Conservation (phyloP, 2,888 invertebrate genomes). For the Drosophila niveifrons region DNA sequence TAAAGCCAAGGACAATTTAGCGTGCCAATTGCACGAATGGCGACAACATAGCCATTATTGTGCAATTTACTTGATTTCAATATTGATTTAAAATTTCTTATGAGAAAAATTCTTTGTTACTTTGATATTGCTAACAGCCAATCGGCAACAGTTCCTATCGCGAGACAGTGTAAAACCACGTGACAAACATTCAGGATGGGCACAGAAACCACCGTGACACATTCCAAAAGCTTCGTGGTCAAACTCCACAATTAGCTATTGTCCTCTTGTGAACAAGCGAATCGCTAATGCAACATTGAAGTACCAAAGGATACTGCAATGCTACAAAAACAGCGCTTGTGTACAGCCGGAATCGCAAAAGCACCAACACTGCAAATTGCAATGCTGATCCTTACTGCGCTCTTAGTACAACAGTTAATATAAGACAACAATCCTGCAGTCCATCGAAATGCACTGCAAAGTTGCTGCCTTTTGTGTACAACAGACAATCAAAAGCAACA, state of each 20-base stretch:
- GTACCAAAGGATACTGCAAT: too few relatives aligned
- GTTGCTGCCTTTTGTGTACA: constrained; percentile 6
- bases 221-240: too few relatives aligned
- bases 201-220: background rate
- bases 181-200: background rate
- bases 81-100: background rate
- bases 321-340: too few relatives aligned
- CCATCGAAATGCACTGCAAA: background rate
- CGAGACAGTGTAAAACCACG: constrained; percentile 3
- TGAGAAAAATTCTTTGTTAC: constrained; percentile 21
- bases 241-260: too few relatives aligned
- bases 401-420: too few relatives aligned
- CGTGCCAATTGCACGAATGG: constrained; percentile 82
- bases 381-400: background rate
- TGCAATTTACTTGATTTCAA: constrained; percentile 50
- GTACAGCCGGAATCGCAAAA: too few relatives aligned
- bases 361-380: too few relatives aligned
- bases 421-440: constrained; percentile 1
- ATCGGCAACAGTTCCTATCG: constrained; percentile 44
- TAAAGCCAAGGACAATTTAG: constrained; percentile 37
- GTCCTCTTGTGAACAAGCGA: background rate
- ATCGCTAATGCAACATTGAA: too few relatives aligned
- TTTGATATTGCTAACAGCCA: constrained; percentile 42
- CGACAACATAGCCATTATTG: constrained; percentile 79
- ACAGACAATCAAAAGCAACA: background rate